Base-by-base conservation (phyloP, 1,140 invertebrate species). In the Meloidogyne floridensis region DNA sequence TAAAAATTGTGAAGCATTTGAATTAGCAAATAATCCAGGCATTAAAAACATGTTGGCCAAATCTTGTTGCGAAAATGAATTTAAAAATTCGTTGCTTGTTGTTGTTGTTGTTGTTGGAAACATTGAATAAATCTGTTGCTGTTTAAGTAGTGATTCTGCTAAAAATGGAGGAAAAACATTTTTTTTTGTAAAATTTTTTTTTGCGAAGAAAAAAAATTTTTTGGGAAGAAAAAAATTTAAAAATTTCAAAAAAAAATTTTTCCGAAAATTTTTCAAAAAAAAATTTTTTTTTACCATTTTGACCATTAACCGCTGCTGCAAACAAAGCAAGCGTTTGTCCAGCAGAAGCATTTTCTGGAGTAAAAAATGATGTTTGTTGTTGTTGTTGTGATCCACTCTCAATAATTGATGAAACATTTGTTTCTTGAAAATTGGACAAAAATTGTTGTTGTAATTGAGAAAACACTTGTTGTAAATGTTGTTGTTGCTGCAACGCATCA, bases 61-160 rank as follows among this genome's bases (percentile, higher is more conserved):
- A 18, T 65, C 59, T 65, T 65, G 59, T 65, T 59, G 56, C 3
- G 56, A 59, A 59, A 15, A n/a, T n/a, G 59, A 65, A 65, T 65
- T 18, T 65, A 65, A 65, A 65, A 65, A 65, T 65, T 6, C 59
- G 15, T 15, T 15, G 7, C 1, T 6, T 65, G 59, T 65, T n/a
- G 59, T n/a, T n/a, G 56, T 65, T 65, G 56, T 65, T 65, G 59
- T 47, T 47, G 56, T 59, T 15, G 56, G 56, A 65, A 65, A 65
- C 59, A 65, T 65, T 65, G 59, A 65, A 65, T 65, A 65, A 65
- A 65, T 18, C n/a, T 4, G 56, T 7, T 6, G 59, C 18, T 65
- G 59, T 65, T 65, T 65, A n/a, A 65, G 59, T n/a, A 65, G n/a
- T n/a, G 59, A 65, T n/a, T 65, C 59, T 65, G n/a, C 59, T 65